A percentile compares a stretch with the other conserved stretches of the same genome.
Conservation (phyloP, 2,888 invertebrate genomes). For the Colostygia pectinataria region DNA sequence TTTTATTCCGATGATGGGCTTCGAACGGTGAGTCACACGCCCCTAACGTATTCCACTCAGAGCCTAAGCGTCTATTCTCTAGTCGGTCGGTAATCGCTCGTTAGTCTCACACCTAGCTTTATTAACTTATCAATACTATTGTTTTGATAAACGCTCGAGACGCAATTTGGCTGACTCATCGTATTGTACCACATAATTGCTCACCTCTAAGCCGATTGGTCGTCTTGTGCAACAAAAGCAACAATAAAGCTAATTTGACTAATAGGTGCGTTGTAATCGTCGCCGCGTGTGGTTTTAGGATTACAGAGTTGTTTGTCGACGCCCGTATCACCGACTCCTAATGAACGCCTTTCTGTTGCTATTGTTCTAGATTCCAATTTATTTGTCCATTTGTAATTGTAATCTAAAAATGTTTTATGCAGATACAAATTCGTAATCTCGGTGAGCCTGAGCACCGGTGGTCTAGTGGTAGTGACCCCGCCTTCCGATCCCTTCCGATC, state of each 20-base stretch:
- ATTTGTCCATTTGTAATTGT: slow-evolving; percentile 42
- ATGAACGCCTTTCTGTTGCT: slow-evolving; percentile 68
- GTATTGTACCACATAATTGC: slow-evolving; percentile 79
- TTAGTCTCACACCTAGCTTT: slow-evolving; percentile 73
- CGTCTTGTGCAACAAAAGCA: slow-evolving; percentile 70
- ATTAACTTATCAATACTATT: slow-evolving; percentile 83
- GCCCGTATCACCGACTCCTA: slow-evolving; percentile 55
- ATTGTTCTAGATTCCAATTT: slow-evolving; percentile 69
- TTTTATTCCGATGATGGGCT: slow-evolving; percentile 44
- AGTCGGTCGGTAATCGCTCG: slow-evolving; percentile 70
- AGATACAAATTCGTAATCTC: slow-evolving; percentile 8
- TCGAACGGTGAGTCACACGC: slow-evolving; percentile 59
- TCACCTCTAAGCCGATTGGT: slow-evolving; percentile 76
- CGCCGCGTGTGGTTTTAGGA: slow-evolving; percentile 80
- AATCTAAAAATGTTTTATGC: slow-evolving; percentile 27
- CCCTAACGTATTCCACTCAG: slow-evolving; percentile 69
- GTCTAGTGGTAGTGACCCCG: too few species aligned
- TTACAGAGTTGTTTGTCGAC: slow-evolving; percentile 66
- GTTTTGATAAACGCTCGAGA: slow-evolving; percentile 78
- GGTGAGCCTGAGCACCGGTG: too few species aligned
- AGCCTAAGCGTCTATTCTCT: slow-evolving; percentile 58
- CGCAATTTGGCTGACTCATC: slow-evolving; percentile 79
- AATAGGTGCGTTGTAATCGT: slow-evolving; percentile 82
- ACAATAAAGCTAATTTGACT: slow-evolving; percentile 83
- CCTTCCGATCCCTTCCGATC: too few species aligned